A percentile compares a stretch with the other conserved stretches of the same genome.
Evolutionary conservation across 2,113 vertebrate genomes (phyloP).

Genomic region (Hyaena hyaena): DNA sequence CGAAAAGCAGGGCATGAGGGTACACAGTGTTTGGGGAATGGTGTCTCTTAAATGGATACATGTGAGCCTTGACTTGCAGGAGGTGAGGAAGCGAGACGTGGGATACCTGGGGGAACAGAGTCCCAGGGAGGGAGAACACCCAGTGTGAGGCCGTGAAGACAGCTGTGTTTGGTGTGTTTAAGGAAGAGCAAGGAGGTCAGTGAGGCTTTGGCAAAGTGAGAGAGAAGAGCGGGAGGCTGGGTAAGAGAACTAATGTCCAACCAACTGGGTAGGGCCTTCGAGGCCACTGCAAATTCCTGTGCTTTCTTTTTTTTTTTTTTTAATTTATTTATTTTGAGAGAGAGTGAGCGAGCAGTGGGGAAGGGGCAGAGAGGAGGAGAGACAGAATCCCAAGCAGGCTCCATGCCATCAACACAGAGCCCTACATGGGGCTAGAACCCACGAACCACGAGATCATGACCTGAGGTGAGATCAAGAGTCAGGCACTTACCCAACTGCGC

Average conservation of each 20-base stretch:
- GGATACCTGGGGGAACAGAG: not conserved
- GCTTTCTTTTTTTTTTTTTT: not conserved
- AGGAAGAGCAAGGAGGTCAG: not conserved
- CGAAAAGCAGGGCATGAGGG: not conserved
- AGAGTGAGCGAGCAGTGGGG: no score
- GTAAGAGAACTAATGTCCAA: not conserved
- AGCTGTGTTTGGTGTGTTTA: not conserved
- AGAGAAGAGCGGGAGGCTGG: not conserved
- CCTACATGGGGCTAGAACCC: no score
- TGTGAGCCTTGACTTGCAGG: not conserved
- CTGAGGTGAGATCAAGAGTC: no score
- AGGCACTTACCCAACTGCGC: no score
- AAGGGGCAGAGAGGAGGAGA: no score
- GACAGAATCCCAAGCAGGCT: no score
- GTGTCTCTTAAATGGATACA: not conserved
- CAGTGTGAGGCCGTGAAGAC: not conserved
- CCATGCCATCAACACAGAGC: no score
- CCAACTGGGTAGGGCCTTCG: not conserved
- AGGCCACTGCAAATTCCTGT: not conserved
- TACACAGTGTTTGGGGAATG: not conserved
- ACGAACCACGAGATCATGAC: no score
- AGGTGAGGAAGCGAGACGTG: not conserved
- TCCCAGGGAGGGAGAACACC: not conserved
- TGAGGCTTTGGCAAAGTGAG: not conserved
- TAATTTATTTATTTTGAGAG: no score